A percentile compares a stretch with the other conserved stretches of the same genome.
Conservation (phyloP, 2,888 invertebrate species). For the Maniola hyperantus region DNA sequence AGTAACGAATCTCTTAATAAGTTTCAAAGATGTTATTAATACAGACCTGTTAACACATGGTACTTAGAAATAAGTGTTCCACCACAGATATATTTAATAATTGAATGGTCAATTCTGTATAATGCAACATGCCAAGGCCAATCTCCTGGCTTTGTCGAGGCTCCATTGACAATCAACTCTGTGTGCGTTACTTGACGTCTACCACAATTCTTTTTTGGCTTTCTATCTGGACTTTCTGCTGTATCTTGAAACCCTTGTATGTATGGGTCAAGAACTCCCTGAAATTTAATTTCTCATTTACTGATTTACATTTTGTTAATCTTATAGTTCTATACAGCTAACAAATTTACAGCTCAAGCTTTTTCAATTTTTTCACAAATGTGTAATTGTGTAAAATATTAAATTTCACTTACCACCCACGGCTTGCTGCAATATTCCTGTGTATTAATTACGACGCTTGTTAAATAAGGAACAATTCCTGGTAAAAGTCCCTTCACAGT, state of each 20-base stretch:
- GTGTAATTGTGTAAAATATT: background rate
- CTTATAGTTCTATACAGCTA: too few relatives aligned
- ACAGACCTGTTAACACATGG: slow-evolving; percentile 56
- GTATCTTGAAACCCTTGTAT: slow-evolving; percentile 36
- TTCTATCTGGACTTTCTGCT: slow-evolving; percentile 41
- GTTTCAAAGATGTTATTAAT: background rate
- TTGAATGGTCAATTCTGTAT: slow-evolving; percentile 48
- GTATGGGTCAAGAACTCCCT: slow-evolving; percentile 19
- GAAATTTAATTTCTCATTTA: background rate
- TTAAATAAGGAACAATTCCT: slow-evolving; percentile 48
- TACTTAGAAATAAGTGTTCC: slow-evolving; percentile 58
- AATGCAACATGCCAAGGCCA: slow-evolving; percentile 71
- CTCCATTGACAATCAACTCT: slow-evolving; percentile 57
- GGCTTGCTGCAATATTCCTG: slow-evolving; percentile 47
- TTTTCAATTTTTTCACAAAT: too few relatives aligned
- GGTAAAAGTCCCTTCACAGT: slow-evolving; percentile 25
- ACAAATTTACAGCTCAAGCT: too few relatives aligned
- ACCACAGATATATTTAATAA: slow-evolving; percentile 59
- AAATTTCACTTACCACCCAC: slow-evolving; percentile 38
- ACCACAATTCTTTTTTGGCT: slow-evolving; percentile 50
- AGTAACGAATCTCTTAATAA: background rate
- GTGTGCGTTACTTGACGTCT: slow-evolving; percentile 52
- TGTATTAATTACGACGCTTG: slow-evolving; percentile 43
- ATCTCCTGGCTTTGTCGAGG: slow-evolving; percentile 57
- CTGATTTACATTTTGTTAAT: background rate